Percentiles rank a stretch among this genome's conserved stretches.
phyloP scores from a whole-genome alignment of 2,113 vertebrate species.

The Toxotes chatareus region DNA sequence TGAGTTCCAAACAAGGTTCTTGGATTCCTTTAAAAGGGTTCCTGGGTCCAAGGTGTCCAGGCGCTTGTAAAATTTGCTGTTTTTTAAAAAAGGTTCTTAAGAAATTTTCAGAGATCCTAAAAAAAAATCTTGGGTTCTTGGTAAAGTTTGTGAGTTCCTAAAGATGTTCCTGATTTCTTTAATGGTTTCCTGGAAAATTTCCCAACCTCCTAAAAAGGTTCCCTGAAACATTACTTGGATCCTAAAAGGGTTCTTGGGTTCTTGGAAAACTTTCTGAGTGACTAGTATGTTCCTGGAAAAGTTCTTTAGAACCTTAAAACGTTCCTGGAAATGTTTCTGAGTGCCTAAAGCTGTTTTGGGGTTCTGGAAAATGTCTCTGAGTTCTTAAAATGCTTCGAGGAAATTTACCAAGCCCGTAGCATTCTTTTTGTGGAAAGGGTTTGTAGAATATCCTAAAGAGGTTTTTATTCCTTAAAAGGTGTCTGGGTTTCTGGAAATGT shows the following conservation, averaged over 20 bases:
- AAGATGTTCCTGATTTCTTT: not conserved
- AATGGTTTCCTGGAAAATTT: not conserved
- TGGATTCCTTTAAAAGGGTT: not conserved
- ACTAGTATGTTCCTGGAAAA: not conserved
- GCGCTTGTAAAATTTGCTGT: not conserved
- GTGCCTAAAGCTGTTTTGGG: constrained; percentile 17
- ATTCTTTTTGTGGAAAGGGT: not conserved
- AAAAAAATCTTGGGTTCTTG: not conserved
- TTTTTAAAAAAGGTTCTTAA: too few relatives aligned
- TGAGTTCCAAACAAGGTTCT: not conserved
- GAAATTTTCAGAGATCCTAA: too few relatives aligned
- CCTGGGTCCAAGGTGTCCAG: not conserved
- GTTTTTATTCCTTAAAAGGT: not conserved
- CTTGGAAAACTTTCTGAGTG: not conserved
- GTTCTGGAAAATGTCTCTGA: not conserved
- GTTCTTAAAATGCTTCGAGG: constrained; percentile 1
- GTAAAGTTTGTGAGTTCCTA: not conserved
- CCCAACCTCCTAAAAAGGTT: not conserved
- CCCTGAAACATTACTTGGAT: not conserved
- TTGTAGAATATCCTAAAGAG: not conserved
- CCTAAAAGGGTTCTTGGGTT: not conserved
- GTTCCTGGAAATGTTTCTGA: not conserved
- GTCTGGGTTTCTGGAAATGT: not conserved
- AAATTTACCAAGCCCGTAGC: not conserved
- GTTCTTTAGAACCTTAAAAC: not conserved